Evolutionary conservation across 2,888 invertebrate genomes (phyloP).

Genomic region (Stratiomys singularior): DNA sequence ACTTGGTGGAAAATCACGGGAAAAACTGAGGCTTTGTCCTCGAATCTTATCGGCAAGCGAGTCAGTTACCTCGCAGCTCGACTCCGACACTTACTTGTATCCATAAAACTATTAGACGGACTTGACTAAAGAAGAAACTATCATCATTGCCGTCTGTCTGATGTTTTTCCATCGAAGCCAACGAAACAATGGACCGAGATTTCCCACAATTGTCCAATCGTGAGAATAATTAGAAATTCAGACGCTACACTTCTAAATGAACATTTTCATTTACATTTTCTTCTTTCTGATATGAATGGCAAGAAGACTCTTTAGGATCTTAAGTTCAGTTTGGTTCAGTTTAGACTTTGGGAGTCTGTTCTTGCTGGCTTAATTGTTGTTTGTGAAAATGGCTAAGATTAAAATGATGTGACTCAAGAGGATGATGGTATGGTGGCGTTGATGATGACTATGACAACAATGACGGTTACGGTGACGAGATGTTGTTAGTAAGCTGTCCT

Average conservation of each 20-base stretch:
- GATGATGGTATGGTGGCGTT: conserved; percentile 12
- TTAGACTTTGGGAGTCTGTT: neutral
- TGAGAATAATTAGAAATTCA: conserved; percentile 50
- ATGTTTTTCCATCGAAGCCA: conserved; percentile 10
- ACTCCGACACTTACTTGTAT: neutral
- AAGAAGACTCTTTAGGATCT: neutral
- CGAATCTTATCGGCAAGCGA: conserved; percentile 30
- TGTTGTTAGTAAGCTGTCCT: conserved; percentile 22
- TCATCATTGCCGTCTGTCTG: conserved; percentile 34
- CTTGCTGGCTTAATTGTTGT: conserved; percentile 11
- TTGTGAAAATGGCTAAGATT: conserved; percentile 25
- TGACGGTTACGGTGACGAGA: conserved; percentile 9
- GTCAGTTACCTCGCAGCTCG: conserved; percentile 31
- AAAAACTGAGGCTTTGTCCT: conserved; percentile 19
- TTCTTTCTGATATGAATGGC: conserved; percentile 19
- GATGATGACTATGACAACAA: neutral
- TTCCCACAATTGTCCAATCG: conserved; percentile 49
- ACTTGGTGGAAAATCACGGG: neutral
- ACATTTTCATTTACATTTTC: conserved; percentile 40
- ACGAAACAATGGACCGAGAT: conserved; percentile 25
- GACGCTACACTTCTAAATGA: conserved; percentile 30
- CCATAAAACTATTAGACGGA: conserved; percentile 21
- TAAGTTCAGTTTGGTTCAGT: neutral
- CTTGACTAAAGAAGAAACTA: conserved; percentile 7
- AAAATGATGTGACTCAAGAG: conserved; percentile 13